Base-by-base conservation (phyloP, 2,888 invertebrate genomes). In the Fragum fragum region DNA sequence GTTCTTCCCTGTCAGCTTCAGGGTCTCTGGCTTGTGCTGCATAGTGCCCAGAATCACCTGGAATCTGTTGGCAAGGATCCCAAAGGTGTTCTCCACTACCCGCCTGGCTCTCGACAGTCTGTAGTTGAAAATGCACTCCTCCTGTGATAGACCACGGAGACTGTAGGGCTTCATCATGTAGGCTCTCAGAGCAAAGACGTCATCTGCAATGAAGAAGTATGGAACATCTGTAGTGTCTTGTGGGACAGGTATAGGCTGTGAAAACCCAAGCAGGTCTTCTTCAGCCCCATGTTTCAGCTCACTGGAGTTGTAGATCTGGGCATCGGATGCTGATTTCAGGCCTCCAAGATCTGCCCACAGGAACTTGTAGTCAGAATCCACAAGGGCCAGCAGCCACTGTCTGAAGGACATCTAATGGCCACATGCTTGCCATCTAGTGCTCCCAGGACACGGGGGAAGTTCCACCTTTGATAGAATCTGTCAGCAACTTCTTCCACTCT, bases 141-240 rank as follows among this genome's bases (percentile, higher is more conserved):
- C n/a, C n/a, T n/a, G n/a, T n/a, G n/a, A n/a, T n/a, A n/a, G n/a
- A n/a, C n/a, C 42, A 11, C 16, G 11, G 16, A 11, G n/a, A n/a
- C n/a, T n/a, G n/a, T n/a, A n/a, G n/a, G n/a, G n/a, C n/a, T n/a
- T n/a, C n/a, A n/a, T n/a, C 42, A 42, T 42, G 42, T 42, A 42
- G 42, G 9, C 42, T 42, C 42, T 42, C 42, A 42, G 42, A 42
- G 42, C 42, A 42, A 42, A 42, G 42, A 16, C 42, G 42, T 42
- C 42, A 42, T 42, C 42, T 42, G 42, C 42, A 42, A 42, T 42
- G 42, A 42, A 42, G 42, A 42, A 42, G 42, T 42, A 42, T 42
- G 42, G 42, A 42, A 42, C 42, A 42, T 42, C 42, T 42, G 42
- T 42, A 42, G 42, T 42, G n/a, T n/a, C n/a, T n/a, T n/a, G n/a